Evolutionary conservation across 1,140 invertebrate genomes (phyloP).

Genomic region (Procambarus virginalis): DNA sequence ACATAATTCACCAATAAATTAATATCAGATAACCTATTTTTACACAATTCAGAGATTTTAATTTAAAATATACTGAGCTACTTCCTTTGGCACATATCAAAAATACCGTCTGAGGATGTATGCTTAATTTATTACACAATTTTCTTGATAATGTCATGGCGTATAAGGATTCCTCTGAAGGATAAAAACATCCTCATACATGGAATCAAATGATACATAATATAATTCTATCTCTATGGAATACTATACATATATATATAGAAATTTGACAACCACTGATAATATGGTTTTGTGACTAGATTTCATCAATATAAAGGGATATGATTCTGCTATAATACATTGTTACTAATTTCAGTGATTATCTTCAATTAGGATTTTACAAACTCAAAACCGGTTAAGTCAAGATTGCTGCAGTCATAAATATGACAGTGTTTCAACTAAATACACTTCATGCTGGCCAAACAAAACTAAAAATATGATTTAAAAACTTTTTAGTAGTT

Average conservation of each 20-base stretch:
- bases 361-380: not conserved
- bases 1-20: not conserved
- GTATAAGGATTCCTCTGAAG: not conserved
- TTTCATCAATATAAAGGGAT: constrained; percentile 15
- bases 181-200: constrained; percentile 6
- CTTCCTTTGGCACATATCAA: constrained; percentile 46
- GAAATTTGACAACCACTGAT: constrained; percentile 33
- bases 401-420: not conserved
- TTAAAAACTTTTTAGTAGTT: not conserved
- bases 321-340: not conserved
- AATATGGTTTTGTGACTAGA: constrained; percentile 37
- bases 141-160: not conserved
- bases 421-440: constrained; percentile 2
- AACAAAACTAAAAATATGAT: not conserved
- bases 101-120: constrained; percentile 19
- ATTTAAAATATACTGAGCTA: constrained; percentile 10
- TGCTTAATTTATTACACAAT: not conserved
- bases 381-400: not conserved
- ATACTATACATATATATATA: constrained; percentile 46
- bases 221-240: constrained; percentile 33
- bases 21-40: not conserved
- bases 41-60: not conserved
- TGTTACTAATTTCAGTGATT: not conserved
- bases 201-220: constrained; percentile 13
- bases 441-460: not conserved